A percentile compares a stretch with the other conserved stretches of the same genome.
Evolutionary conservation across 2,113 vertebrate genomes (phyloP).

Genomic region (Oenanthe melanoleuca): DNA sequence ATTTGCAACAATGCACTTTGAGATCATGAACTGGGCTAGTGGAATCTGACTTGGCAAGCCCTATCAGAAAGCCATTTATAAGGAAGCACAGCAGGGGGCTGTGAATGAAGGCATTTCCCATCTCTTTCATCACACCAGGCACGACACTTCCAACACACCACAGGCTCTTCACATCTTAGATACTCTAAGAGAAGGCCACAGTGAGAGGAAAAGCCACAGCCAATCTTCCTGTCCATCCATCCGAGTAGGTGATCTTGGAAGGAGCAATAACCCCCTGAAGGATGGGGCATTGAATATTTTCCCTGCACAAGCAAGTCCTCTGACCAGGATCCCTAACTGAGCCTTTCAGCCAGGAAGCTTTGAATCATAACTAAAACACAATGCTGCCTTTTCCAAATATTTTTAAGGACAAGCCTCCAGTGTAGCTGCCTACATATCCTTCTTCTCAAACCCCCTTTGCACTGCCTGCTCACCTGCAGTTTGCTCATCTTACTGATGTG

Average conservation of each 20-base stretch:
- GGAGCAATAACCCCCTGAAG: neutral
- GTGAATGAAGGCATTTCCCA: neutral
- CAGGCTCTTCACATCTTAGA: neutral
- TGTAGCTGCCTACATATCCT: neutral
- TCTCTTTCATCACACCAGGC: neutral
- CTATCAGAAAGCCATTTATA: neutral
- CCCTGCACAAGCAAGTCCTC: neutral
- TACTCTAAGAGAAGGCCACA: neutral
- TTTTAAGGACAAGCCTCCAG: neutral
- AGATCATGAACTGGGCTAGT: neutral
- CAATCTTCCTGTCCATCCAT: neutral
- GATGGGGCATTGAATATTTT: neutral
- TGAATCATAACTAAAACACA: neutral
- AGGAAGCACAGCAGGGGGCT: neutral
- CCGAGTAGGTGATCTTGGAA: neutral
- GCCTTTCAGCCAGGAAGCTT: neutral
- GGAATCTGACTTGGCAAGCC: neutral
- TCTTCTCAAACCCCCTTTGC: fast-evolving
- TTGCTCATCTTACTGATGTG: neutral
- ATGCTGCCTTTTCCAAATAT: neutral
- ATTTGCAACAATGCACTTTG: neutral
- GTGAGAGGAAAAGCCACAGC: neutral
- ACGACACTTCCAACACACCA: neutral
- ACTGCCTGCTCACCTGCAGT: neutral
- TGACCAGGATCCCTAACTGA: neutral